Evolutionary conservation across 2,797 vertebrate genomes (phyloP).

Genomic region (Typhlichthys eigenmanni): DNA sequence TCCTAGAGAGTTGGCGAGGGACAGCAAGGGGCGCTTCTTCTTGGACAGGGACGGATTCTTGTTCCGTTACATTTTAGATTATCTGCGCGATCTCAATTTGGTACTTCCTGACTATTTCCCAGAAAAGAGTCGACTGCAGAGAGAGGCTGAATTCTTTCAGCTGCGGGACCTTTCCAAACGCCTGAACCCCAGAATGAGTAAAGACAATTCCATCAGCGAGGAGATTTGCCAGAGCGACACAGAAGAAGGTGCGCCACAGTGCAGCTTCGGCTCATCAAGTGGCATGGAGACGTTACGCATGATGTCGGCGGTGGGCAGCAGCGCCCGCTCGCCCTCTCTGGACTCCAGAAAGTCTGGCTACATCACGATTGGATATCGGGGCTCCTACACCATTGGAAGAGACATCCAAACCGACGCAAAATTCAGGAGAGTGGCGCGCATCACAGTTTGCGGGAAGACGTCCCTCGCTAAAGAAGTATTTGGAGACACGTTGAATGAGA

Average conservation of each 20-base stretch:
- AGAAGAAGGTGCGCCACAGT: constrained; percentile 79
- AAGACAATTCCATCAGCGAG: constrained; percentile 85
- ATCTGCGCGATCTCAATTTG: constrained; percentile 86
- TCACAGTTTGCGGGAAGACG: constrained; percentile 92
- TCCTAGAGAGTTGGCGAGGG: constrained; percentile 80
- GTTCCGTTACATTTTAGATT: constrained; percentile 93
- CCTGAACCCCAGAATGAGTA: constrained; percentile 81
- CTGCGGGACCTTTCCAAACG: constrained; percentile 86
- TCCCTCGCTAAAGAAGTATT: constrained; percentile 94
- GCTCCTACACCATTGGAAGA: constrained; percentile 90
- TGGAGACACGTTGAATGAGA: constrained; percentile 92
- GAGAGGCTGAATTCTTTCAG: constrained; percentile 91
- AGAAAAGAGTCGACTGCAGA: constrained; percentile 84
- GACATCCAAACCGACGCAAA: constrained; percentile 93
- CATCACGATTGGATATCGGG: constrained; percentile 91
- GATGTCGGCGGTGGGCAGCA: constrained; percentile 38
- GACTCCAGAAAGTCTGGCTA: constrained; percentile 84
- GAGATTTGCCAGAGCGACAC: constrained; percentile 85
- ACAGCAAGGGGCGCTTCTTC: constrained; percentile 92
- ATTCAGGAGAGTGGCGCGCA: constrained; percentile 89
- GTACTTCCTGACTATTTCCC: constrained; percentile 94
- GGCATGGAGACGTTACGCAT: constrained; percentile 66
- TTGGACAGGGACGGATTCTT: constrained; percentile 92
- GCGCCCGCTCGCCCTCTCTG: constrained; percentile 69
- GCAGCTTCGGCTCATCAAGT: constrained; percentile 46